Base-by-base conservation (phyloP, 2,797 vertebrate genomes). In the Forpus xanthops region DNA sequence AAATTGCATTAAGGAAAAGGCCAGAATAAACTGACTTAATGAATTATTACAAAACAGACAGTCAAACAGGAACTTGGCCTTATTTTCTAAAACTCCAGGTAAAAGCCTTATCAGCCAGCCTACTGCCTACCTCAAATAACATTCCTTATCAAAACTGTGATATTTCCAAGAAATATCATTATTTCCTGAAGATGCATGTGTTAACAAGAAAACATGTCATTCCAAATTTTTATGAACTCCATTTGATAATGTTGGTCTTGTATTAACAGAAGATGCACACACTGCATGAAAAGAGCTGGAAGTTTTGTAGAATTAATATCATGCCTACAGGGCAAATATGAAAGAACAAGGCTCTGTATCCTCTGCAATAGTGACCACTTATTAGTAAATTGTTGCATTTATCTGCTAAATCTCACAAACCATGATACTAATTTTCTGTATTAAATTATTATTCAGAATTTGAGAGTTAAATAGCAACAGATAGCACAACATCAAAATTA, bases 301-400 rank as follows among this genome's bases (percentile, higher is more conserved):
- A 35, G 31, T 90, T 94, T 85, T 91, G 68, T 35, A 66, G 88
- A 89, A 94, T 71, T 82, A 65, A 53, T 85, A 85, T 39, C 44
- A 83, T 80, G 78, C 74, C 88, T 65, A 56, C 0, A 0, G 35
- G 71, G 15, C 20, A 93, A 73, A 41, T 62, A 17, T 12, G 68
- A 62, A 16, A 81, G 30, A 91, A 89, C 28, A 84, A 80, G 50
- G 45, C 27, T 72, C 61, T 83, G 23, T 18, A 85, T 52, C 31
- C 53, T 87, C 62, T 83, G 58, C 30, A 85, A 53, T 2, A 79
- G 28, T 9, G 28, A 56, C 64, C 91, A 76, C 67, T 88, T 56
- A 52, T 61, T 61, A 68, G n/a, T 82, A 74, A 5, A 35, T 8
- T 47, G 53, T 66, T 31, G 19, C 37, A 71, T 42, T 85, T 74